Evolutionary conservation across 1,140 invertebrate species (phyloP), one percentile per base, ranked within the genome.

Genomic region (Bombus cullumanus): DNA sequence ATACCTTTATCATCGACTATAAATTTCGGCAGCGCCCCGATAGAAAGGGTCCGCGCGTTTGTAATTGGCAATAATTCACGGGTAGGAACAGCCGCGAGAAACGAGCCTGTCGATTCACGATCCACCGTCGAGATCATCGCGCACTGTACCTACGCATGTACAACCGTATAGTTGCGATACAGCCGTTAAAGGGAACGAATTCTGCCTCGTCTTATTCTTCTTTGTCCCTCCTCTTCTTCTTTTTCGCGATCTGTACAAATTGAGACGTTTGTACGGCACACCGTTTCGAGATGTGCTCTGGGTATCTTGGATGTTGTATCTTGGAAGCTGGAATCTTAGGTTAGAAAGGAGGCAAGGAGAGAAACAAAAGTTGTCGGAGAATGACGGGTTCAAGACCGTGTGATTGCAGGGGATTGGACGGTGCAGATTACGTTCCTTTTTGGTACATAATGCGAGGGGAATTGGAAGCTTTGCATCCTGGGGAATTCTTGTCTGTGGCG

Each of bases 1-100:
- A 91, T 91, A 90, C 85, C 89, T 93, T 92, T 93, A 92, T 93
- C 91, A 92, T 90, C 78, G 88, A 91, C 91, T 90, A 93, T 93
- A 93, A 94, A 93, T 94, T 94, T 92, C 73, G 89, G 87, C 86
- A 78, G 69, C 83, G 83, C 77, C 68, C 18, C 57, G 83, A 85
- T 80, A 85, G 83, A 86, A 80, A 77, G 73, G 73, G 57, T 64
- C 57, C 81, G 31, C 81, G 47, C 74, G 59, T 87, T 78, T 68
- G 81, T 92, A 92, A 92, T 92, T 91, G 91, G 87, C 87, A 89
- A 89, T 92, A 92, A 90, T 92, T 92, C 86, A 86, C 72, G 72
- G 34, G 37, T 28, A 18, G 41, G 41, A 37, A 59, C 34, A n/a
- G 53, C 37, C 53, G 37, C 66, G n/a, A 34, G 57, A n/a, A 73